Evolutionary conservation across 1,140 invertebrate species (phyloP).

Genomic region (Plectrocnemia conspersa): DNA sequence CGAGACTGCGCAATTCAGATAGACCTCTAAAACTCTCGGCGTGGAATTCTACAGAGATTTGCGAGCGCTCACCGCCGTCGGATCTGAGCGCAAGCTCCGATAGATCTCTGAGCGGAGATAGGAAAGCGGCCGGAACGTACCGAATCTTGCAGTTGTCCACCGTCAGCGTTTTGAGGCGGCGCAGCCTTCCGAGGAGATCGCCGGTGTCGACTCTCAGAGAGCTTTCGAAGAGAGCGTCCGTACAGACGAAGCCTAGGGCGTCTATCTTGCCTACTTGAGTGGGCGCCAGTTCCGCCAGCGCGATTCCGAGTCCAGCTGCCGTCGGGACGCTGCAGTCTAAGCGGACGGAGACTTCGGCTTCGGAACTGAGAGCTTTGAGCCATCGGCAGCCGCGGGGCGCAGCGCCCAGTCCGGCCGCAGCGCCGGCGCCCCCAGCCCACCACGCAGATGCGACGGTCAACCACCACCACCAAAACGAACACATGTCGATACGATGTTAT

Average conservation of each 20-base stretch:
- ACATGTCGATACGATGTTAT: not conserved
- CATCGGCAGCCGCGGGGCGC: constrained; percentile 64
- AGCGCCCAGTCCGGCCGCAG: constrained; percentile 41
- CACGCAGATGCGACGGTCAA: not conserved
- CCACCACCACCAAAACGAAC: not conserved
- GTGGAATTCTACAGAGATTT: constrained; percentile 70
- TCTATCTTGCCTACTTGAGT: constrained; percentile 64
- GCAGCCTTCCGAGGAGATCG: constrained; percentile 59
- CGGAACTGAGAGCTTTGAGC: constrained; percentile 54
- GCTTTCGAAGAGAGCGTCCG: constrained; percentile 73
- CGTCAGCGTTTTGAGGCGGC: constrained; percentile 60
- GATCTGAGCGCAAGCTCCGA: constrained; percentile 66
- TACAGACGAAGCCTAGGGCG: constrained; percentile 69
- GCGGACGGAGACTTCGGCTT: constrained; percentile 53
- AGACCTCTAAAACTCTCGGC: constrained; percentile 68
- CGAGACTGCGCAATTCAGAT: constrained; percentile 62
- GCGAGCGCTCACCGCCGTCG: constrained; percentile 76
- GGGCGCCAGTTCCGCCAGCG: constrained; percentile 66
- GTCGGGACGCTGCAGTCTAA: constrained; percentile 68
- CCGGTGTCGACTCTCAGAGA: constrained; percentile 60
- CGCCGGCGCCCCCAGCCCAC: constrained; percentile 44
- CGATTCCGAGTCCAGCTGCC: constrained; percentile 62
- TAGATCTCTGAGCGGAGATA: constrained; percentile 66
- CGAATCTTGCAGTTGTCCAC: constrained; percentile 78
- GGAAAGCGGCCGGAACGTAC: constrained; percentile 64